phyloP scores from a whole-genome alignment of 2,888 invertebrate genomes.

The Biston stratarius region DNA sequence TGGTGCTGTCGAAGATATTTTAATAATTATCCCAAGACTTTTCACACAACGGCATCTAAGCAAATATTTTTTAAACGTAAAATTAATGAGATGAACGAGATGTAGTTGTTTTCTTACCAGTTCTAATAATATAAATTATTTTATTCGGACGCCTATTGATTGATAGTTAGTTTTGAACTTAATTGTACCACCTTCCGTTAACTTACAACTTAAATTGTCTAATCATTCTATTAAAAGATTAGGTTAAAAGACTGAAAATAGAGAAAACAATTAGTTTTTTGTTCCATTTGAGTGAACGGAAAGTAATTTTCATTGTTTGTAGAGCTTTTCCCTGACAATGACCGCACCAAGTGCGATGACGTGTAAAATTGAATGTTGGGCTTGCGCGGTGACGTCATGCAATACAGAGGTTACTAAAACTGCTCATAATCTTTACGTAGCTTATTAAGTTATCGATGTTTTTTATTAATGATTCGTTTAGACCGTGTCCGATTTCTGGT shows the following conservation, averaged over 20 bases:
- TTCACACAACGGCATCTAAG: too few species aligned
- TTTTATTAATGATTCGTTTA: not conserved
- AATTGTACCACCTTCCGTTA: too few species aligned
- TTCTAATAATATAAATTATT: too few species aligned
- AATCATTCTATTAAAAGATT: not conserved
- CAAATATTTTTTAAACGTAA: too few species aligned
- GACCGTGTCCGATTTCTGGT: too few species aligned
- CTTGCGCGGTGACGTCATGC: constrained; percentile 58
- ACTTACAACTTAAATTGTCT: not conserved
- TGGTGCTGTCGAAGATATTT: too few species aligned
- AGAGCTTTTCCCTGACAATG: constrained; percentile 37
- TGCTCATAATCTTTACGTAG: constrained; percentile 17
- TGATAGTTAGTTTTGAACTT: too few species aligned
- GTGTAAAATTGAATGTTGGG: constrained; percentile 45
- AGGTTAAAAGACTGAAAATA: not conserved
- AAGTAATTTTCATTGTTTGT: constrained; percentile 26
- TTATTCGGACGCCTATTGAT: too few species aligned
- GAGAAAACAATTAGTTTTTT: constrained; percentile 11
- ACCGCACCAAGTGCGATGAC: constrained; percentile 50
- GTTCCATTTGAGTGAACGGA: constrained; percentile 9
- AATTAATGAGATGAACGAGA: too few species aligned
- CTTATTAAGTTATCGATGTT: constrained; percentile 2
- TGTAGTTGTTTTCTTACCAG: too few species aligned
- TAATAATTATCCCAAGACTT: too few species aligned
- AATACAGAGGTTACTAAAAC: constrained; percentile 43